Base-by-base conservation (phyloP, 2,797 vertebrate genomes). In the Balearica regulorum region DNA sequence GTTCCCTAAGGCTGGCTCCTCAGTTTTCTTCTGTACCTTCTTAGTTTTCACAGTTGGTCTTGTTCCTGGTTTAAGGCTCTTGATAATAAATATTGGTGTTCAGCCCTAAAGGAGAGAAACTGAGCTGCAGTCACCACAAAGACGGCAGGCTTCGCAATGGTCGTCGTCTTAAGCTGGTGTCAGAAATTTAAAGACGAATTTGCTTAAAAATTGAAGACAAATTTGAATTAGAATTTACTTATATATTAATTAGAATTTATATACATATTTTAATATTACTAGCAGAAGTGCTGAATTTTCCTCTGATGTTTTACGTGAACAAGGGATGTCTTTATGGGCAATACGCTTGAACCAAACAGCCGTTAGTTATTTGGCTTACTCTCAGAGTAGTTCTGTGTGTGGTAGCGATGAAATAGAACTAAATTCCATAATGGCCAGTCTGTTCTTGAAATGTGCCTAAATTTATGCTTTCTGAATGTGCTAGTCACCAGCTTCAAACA, bases 41-140 rank as follows among this genome's bases (percentile, higher is more conserved):
- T 39, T n/a, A 3, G 33, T 33, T 70, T 25, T 44, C 0, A 1
- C 33, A 6, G 22, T 28, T n/a, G 72, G 51, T 39, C 25, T 51
- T n/a, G 33, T 37, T 85, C 39, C 53, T 21, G 3, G 60, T n/a
- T 21, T 44, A 39, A 31, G 46, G 58, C 25, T 53, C 29, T 84
- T 10, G 11, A 5, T 22, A 35, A 18, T 7, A 37, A 3, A 1
- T 8, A 6, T 1, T 5, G 64, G 65, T 1, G 0, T 28, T 70
- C 18, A 43, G 77, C 24, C 2, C 0, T 53, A 24, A 53, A 16
- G 35, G 49, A 60, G 31, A 28, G 12, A 31, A 24, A 66, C 19
- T 54, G 35, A 60, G 68, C 60, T 18, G 29, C 49, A 10, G 21
- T 20, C 68, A 16, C 65, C 43, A 20, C 26, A 25, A 8, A 26